Base-by-base conservation (phyloP, 2,888 invertebrate species). In the Standfussiana lucernea region DNA sequence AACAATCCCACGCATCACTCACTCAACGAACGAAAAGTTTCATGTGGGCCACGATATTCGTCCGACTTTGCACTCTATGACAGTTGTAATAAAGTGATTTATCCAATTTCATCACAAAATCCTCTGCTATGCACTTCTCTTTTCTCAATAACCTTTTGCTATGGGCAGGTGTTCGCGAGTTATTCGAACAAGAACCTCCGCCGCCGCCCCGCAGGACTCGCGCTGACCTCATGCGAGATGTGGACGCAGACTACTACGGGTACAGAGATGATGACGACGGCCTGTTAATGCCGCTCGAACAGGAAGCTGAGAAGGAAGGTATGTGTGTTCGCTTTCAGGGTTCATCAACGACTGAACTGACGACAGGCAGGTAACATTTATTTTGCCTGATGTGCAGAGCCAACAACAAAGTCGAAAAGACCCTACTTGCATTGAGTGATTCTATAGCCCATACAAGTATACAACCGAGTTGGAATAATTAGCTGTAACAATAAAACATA, bases 201-300 rank as follows among this genome's bases (percentile, higher is more conserved):
- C 98, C 98, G 72, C 98, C 99, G 10, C 98, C 99, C 24, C 97
- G 99, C 40, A 99, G 99, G 95, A 99, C 99, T 0, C 97, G 99
- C 72, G 99, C 99, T 0, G 99, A 99, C 93, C 97, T 99, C 71
- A 99, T 99, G 99, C 98, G 99, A 88, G 98, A 99, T 92, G 99
- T 99, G 59, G 99, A 99, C 96, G 99, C 99, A 0, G 99, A 99
- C 95, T 99, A 99, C 96, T 99, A 99, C 95, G 99, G 99, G 0
- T 99, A 99, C 94, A 97, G 99, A 90, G 99, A 99, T 94, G 99
- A 99, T 90, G 99, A 99, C 91, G 99, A 99, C 94, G 99, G 99
- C 0, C 97, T 99, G 72, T 96, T 99, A 65, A 96, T 99, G 83
- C 99, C 99, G 0, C 93, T 99, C 7, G 99, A 99, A 94, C 97